Percentiles rank a stretch among this genome's conserved stretches.
Conservation (phyloP, 2,888 invertebrate species). For the Kuschelorhynchus macadamiae region DNA sequence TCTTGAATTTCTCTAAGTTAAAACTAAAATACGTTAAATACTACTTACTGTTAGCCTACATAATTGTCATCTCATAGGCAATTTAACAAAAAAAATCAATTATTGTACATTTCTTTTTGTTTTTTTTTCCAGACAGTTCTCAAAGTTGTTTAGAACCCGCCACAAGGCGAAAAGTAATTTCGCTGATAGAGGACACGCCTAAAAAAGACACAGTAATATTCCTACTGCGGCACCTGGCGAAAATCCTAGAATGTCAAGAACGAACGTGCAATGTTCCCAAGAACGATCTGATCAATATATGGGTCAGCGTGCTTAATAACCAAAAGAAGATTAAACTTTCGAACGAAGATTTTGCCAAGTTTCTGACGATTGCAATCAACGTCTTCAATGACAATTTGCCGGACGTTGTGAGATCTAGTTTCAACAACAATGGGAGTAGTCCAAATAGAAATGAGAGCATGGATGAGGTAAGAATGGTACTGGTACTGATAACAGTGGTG, state of each 20-base stretch:
- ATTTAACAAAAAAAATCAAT: too few relatives aligned
- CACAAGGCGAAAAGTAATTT: constrained; percentile 53
- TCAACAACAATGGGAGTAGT: constrained; percentile 33
- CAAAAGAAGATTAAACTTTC: constrained; percentile 43
- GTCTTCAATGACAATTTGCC: constrained; percentile 46
- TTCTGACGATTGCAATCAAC: constrained; percentile 50
- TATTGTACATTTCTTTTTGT: too few relatives aligned
- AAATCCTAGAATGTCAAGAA: constrained; percentile 56
- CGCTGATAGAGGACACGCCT: constrained; percentile 56
- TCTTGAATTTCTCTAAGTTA: too few relatives aligned
- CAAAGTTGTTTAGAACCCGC: constrained; percentile 50
- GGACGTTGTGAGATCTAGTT: constrained; percentile 41
- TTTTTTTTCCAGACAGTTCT: constrained; percentile 51
- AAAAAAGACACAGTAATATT: constrained; percentile 60
- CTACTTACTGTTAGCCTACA: too few relatives aligned
- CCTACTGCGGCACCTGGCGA: constrained; percentile 60
- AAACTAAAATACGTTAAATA: too few relatives aligned
- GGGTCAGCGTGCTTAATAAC: constrained; percentile 56
- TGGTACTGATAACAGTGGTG: too few relatives aligned
- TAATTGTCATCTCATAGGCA: too few relatives aligned
- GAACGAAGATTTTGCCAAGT: constrained; percentile 48
- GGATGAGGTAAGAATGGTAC: constrained; percentile 42
- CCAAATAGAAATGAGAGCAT: constrained; percentile 34
- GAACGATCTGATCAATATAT: constrained; percentile 57
- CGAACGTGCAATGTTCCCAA: constrained; percentile 55